phyloP scores from a whole-genome alignment of 1,140 invertebrate species.

The Scaptomyza hsui region DNA sequence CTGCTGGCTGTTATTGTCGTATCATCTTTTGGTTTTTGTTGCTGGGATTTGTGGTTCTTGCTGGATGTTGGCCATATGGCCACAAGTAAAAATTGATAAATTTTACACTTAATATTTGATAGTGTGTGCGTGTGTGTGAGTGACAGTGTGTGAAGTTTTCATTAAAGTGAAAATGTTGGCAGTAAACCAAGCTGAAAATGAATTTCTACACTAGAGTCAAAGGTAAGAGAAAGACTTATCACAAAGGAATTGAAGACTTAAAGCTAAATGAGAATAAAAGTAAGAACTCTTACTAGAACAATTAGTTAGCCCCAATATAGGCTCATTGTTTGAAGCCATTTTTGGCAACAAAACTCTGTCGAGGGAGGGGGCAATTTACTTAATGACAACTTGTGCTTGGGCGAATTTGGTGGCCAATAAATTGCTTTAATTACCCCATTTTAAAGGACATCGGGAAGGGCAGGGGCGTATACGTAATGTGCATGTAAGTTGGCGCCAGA shows the following conservation, averaged over 20 bases:
- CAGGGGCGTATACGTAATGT: conserved; percentile 47
- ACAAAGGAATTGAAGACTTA: background rate
- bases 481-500: conserved; percentile 59
- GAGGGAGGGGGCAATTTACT: conserved; percentile 38
- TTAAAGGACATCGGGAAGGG: conserved; percentile 48
- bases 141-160: conserved; percentile 28
- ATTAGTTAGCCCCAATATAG: background rate
- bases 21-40: background rate
- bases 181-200: background rate
- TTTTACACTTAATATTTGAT: conserved; percentile 41
- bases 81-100: conserved; percentile 30
- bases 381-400: conserved; percentile 69
- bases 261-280: too few relatives aligned
- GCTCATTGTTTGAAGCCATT: conserved; percentile 12
- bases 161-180: conserved; percentile 14
- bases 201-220: too few relatives aligned
- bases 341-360: conserved; percentile 28
- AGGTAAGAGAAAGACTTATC: too few relatives aligned
- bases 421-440: conserved; percentile 82
- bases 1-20: conserved; percentile 21
- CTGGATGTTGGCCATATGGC: background rate
- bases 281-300: background rate
- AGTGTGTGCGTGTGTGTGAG: too few relatives aligned
- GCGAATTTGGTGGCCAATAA: conserved; percentile 62
- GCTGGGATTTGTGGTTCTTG: conserved; percentile 1